Evolutionary conservation across 2,888 invertebrate species (phyloP).

Genomic region (Lysandra bellargus): DNA sequence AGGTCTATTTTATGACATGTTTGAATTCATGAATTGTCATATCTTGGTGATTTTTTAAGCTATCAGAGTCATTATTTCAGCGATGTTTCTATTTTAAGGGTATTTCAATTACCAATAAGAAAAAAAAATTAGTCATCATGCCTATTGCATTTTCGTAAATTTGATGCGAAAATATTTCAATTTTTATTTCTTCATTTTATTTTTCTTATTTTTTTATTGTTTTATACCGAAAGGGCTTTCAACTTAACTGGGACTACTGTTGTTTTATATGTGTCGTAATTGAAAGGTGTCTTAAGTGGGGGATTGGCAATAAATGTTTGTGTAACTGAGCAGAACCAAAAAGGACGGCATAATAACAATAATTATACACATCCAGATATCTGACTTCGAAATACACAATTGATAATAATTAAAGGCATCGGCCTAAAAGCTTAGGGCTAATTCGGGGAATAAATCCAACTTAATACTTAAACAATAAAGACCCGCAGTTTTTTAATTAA

Average conservation of each 20-base stretch:
- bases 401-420: not conserved
- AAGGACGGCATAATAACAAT: constrained; percentile 66
- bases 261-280: not conserved
- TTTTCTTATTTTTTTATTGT: not conserved
- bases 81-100: too few species aligned
- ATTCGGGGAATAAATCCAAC: constrained; percentile 9
- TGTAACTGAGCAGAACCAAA: constrained; percentile 54
- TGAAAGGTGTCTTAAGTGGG: not conserved
- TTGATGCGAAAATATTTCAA: constrained; percentile 45
- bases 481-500: constrained; percentile 11
- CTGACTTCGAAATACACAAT: not conserved
- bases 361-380: not conserved
- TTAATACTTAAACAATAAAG: not conserved
- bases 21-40: too few species aligned
- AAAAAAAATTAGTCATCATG: too few species aligned
- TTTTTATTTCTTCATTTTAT: not conserved
- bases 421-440: not conserved
- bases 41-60: too few species aligned
- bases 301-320: not conserved
- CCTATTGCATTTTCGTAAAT: too few species aligned
- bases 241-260: not conserved
- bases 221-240: not conserved
- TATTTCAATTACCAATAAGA: too few species aligned
- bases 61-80: too few species aligned
- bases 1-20: too few species aligned